Base-by-base conservation (phyloP, 2,797 vertebrate genomes). In the Brotogeris chrysoptera region DNA sequence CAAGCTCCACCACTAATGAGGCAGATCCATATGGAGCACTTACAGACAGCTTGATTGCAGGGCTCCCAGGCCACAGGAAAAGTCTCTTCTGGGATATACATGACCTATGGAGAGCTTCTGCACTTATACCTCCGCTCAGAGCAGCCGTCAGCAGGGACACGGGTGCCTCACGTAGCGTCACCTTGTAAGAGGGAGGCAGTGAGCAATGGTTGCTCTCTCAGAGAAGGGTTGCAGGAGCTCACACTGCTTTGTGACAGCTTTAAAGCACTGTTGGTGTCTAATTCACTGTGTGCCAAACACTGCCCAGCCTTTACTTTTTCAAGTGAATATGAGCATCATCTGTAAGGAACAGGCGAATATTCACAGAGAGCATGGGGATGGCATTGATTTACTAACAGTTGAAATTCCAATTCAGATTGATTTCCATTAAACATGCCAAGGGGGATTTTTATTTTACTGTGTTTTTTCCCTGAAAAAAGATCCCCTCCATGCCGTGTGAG, bases 331-430 rank as follows among this genome's bases (percentile, higher is more conserved):
- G 36, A 90, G 36, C 49, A 82, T 44, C 52, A 27, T 83, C 60
- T 66, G 49, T 38, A 65, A 87, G 74, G 34, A 89, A 60, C 3
- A 6, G 59, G 30, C 13, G 6, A 86, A 36, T 49, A 63, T 27
- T 76, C 83, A 57, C 41, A 78, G 80, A 64, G 27, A 93, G 44
- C 11, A 0, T 18, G 21, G 90, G 94, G 78, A 97, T 96, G 96
- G 96, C 85, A 96, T 95, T 93, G 92, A 97, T 95, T 95, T 95
- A 92, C 86, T 80, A 88, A 70, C 77, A 93, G 96, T 43, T 83
- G 74, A 95, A 95, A 90, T 94, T 96, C 85, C 94, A 93, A 12
- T 93, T 95, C 70, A 85, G 72, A 94, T 83, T 61, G 55, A 93
- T 95, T 95, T 96, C 92, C 93, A 93, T 90, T 39, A 80, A 95